A percentile compares a stretch with the other conserved stretches of the same genome.
Evolutionary conservation across 2,888 invertebrate species (phyloP).

Genomic region (Xylota segnis): DNA sequence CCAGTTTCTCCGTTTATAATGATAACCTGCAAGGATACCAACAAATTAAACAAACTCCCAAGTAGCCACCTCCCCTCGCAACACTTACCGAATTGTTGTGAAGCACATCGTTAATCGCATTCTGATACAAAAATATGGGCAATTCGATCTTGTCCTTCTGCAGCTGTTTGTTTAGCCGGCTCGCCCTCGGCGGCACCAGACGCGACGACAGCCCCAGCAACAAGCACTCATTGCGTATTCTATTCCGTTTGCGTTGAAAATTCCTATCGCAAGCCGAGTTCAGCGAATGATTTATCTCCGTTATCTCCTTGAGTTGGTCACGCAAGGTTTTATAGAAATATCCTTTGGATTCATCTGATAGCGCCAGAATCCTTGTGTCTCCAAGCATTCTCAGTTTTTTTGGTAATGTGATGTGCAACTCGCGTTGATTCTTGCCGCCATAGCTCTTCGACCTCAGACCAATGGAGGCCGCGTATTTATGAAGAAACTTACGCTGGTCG

Average conservation of each 20-base stretch:
- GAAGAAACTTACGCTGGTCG: conserved; percentile 79
- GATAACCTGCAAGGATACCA: conserved; percentile 86
- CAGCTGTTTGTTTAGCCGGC: conserved; percentile 63
- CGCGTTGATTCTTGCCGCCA: conserved; percentile 77
- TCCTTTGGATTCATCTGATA: conserved; percentile 70
- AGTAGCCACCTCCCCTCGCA: background rate
- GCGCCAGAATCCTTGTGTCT: conserved; percentile 68
- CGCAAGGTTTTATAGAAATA: conserved; percentile 63
- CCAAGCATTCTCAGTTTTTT: conserved; percentile 59
- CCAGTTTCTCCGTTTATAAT: conserved; percentile 94
- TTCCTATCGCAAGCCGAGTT: conserved; percentile 21
- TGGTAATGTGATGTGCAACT: conserved; percentile 78
- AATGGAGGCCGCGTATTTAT: conserved; percentile 78
- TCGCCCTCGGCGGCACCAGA: conserved; percentile 79
- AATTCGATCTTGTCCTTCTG: conserved; percentile 78
- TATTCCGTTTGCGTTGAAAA: conserved; percentile 11
- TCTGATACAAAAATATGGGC: conserved; percentile 80
- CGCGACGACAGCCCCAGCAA: conserved; percentile 77
- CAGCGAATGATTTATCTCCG: conserved; percentile 23
- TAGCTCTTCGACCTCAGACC: conserved; percentile 80
- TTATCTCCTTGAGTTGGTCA: conserved; percentile 68
- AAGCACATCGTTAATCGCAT: conserved; percentile 77
- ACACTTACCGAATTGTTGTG: conserved; percentile 79
- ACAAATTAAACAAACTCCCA: background rate
- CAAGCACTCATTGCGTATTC: conserved; percentile 77